phyloP scores from a whole-genome alignment of 2,888 invertebrate genomes.

The Pseudococcus longispinus region DNA sequence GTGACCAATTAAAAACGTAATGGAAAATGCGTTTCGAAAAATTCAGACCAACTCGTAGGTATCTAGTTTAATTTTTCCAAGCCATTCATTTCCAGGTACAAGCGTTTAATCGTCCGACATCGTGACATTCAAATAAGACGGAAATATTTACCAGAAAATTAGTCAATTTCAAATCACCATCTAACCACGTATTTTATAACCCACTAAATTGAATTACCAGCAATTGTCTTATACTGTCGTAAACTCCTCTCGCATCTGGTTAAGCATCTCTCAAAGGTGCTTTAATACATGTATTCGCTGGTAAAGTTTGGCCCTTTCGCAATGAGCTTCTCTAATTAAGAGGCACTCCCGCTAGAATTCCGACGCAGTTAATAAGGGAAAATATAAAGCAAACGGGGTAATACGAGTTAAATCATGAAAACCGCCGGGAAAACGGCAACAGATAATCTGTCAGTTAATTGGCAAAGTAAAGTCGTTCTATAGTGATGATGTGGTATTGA shows the following conservation, averaged over 20 bases:
- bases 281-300: conserved; percentile 10
- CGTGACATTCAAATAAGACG: background rate
- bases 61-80: background rate
- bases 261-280: conserved; percentile 16
- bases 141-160: background rate
- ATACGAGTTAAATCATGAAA: conserved; percentile 18
- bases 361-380: conserved; percentile 15
- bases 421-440: conserved; percentile 22
- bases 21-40: background rate
- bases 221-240: background rate
- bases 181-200: background rate
- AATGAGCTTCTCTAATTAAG: conserved; percentile 21
- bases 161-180: background rate
- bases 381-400: conserved; percentile 12
- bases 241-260: background rate
- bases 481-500: background rate
- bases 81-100: background rate
- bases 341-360: conserved; percentile 5
- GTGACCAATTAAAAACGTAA: no score
- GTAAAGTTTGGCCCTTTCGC: background rate
- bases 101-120: background rate
- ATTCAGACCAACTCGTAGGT: background rate
- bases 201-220: background rate
- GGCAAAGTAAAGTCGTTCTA: conserved; percentile 1
- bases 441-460: conserved; percentile 31